A percentile compares a stretch with the other conserved stretches of the same genome.
These are phyloP conservation scores for Endotricha flammealis DNA, from an alignment of 2,888 invertebrate genomes.

Conservation along the genomic window DNA sequence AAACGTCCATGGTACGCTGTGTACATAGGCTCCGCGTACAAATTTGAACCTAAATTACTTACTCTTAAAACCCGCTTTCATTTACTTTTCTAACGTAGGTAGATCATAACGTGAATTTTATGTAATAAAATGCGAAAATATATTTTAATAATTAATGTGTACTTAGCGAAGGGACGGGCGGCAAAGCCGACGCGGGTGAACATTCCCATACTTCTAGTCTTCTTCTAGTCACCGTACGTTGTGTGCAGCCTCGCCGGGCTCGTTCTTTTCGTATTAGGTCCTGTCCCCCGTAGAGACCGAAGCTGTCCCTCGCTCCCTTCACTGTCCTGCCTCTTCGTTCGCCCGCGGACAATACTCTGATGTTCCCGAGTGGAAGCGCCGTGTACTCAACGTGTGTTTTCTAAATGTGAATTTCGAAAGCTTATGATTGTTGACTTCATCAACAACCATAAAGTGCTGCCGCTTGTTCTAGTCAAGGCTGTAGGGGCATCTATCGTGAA, in stretches of 20 bases:
- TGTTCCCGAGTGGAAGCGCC: constrained; percentile 50
- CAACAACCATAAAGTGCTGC: constrained; percentile 30
- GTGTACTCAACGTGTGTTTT: constrained; percentile 63
- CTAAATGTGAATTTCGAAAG: constrained; percentile 23
- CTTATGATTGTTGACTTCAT: constrained; percentile 29
- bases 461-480: constrained; percentile 47
- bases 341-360: constrained; percentile 68
- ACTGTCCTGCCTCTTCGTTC: constrained; percentile 36
- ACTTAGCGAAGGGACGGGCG: constrained; percentile 72
- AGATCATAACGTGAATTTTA: constrained; percentile 78
- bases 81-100: constrained; percentile 74
- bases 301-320: constrained; percentile 22
- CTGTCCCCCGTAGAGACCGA: constrained; percentile 5
- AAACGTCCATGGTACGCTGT: constrained; percentile 78
- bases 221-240: constrained; percentile 30
- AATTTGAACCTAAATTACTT: constrained; percentile 70
- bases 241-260: constrained; percentile 7
- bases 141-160: constrained; percentile 78
- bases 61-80: constrained; percentile 69
- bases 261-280: constrained; percentile 14
- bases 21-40: constrained; percentile 76
- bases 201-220: constrained; percentile 24
- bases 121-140: constrained; percentile 78
- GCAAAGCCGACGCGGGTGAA: constrained; percentile 74
- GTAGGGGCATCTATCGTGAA: constrained; percentile 21